phyloP scores from a whole-genome alignment of 2,888 invertebrate genomes.

The Micoletzkya japonica region DNA sequence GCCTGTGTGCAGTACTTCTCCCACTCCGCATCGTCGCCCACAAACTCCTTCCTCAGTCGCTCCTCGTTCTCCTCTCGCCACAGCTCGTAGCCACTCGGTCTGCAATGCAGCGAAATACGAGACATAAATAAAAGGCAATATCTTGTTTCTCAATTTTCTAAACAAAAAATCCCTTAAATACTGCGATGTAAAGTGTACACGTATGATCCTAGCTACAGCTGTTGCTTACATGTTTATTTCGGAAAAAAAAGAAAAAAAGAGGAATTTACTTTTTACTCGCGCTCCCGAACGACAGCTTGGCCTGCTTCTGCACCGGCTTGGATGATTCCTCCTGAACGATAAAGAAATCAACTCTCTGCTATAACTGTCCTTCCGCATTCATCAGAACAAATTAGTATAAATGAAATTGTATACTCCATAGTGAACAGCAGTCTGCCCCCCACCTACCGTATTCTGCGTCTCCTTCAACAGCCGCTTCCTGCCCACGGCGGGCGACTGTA shows the following conservation, averaged over 20 bases:
- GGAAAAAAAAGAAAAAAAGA: background rate
- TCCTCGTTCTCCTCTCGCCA: constrained; percentile 38
- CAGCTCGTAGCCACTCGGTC: constrained; percentile 36
- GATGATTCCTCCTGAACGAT: no score
- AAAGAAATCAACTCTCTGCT: no score
- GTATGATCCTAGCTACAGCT: no score
- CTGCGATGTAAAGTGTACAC: no score
- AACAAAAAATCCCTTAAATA: no score
- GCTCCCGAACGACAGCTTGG: constrained; percentile 37
- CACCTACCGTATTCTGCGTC: constrained; percentile 30
- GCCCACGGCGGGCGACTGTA: constrained; percentile 25
- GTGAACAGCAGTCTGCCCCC: no score
- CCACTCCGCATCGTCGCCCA: constrained; percentile 38
- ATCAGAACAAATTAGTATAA: no score
- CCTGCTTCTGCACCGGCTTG: constrained; percentile 36
- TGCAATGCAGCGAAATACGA: background rate
- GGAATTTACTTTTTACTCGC: constrained; percentile 11
- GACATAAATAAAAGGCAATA: background rate
- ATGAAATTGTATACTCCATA: no score
- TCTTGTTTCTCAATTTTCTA: no score
- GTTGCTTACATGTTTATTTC: no score
- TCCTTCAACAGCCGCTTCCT: constrained; percentile 24
- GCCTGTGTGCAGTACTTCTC: constrained; percentile 40
- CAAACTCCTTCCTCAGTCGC: constrained; percentile 28
- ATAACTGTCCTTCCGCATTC: no score